phyloP scores from a whole-genome alignment of 2,888 invertebrate genomes.

The Eurois occulta region DNA sequence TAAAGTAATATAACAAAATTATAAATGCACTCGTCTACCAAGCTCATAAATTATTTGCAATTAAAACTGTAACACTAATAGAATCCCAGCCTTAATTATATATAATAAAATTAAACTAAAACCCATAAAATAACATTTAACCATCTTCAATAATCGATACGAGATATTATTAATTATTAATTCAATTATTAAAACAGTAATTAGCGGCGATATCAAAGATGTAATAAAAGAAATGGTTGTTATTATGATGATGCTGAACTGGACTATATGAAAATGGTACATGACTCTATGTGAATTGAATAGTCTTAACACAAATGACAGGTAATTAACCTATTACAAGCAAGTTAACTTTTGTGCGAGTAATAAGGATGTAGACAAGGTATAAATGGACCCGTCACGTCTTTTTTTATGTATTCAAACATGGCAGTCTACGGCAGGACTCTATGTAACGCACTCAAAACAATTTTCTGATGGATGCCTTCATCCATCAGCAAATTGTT shows the following conservation, averaged over 20 bases:
- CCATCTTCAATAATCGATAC: slow-evolving; percentile 67
- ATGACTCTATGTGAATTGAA: slow-evolving; percentile 13
- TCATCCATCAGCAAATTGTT: too few relatives aligned
- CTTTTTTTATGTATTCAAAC: neutral
- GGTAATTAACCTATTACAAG: neutral
- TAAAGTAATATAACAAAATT: slow-evolving; percentile 47
- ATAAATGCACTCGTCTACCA: slow-evolving; percentile 38
- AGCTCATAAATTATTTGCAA: slow-evolving; percentile 56
- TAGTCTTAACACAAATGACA: slow-evolving; percentile 16
- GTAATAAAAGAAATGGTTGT: slow-evolving; percentile 58
- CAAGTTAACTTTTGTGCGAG: neutral
- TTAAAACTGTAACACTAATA: slow-evolving; percentile 74
- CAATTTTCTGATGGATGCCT: neutral
- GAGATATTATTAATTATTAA: slow-evolving; percentile 72
- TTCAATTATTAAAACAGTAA: slow-evolving; percentile 73
- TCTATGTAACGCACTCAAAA: neutral
- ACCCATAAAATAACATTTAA: slow-evolving; percentile 70
- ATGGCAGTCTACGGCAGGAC: neutral
- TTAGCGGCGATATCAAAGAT: slow-evolving; percentile 70
- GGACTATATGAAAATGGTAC: slow-evolving; percentile 33
- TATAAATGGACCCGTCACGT: neutral
- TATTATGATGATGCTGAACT: slow-evolving; percentile 50
- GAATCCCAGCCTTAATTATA: slow-evolving; percentile 69
- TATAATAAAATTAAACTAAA: slow-evolving; percentile 71
- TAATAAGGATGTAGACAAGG: neutral